phyloP scores from a whole-genome alignment of 2,888 invertebrate genomes.

The Epirrita christyi region DNA sequence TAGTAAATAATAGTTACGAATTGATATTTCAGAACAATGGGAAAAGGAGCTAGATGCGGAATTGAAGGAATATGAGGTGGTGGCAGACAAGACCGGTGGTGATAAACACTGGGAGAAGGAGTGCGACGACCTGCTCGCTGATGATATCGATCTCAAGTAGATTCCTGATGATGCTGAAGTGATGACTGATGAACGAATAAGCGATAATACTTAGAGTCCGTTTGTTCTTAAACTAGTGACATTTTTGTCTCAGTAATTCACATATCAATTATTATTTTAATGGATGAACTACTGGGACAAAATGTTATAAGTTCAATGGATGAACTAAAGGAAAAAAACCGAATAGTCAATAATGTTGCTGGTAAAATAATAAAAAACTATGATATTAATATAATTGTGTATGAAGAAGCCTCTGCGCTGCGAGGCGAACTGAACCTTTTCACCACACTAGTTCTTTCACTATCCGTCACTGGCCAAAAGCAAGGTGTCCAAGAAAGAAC shows the following conservation, averaged over 20 bases:
- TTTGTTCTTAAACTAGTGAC: no score
- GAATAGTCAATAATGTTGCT: not conserved
- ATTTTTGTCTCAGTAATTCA: no score
- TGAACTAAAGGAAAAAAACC: not conserved
- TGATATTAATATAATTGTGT: no score
- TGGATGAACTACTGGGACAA: not conserved
- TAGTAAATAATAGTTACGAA: not conserved
- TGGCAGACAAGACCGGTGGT: constrained; percentile 79
- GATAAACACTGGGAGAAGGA: constrained; percentile 89
- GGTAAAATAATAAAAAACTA: not conserved
- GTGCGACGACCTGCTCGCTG: constrained; percentile 88
- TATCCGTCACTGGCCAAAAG: no score
- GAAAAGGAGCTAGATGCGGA: constrained; percentile 98
- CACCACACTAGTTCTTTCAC: no score
- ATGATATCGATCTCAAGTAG: constrained; percentile 86
- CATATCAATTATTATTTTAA: no score
- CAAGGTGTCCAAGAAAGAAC: no score
- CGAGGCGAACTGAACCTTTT: no score
- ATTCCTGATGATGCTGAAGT: not conserved
- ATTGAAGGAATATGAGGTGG: constrained; percentile 97
- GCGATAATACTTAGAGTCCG: no score
- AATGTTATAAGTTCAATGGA: not conserved
- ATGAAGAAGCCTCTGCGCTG: no score
- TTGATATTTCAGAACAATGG: constrained; percentile 92
- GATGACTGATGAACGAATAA: no score